Base-by-base conservation (phyloP, 2,113 vertebrate genomes). In the Coregonus clupeaformis region DNA sequence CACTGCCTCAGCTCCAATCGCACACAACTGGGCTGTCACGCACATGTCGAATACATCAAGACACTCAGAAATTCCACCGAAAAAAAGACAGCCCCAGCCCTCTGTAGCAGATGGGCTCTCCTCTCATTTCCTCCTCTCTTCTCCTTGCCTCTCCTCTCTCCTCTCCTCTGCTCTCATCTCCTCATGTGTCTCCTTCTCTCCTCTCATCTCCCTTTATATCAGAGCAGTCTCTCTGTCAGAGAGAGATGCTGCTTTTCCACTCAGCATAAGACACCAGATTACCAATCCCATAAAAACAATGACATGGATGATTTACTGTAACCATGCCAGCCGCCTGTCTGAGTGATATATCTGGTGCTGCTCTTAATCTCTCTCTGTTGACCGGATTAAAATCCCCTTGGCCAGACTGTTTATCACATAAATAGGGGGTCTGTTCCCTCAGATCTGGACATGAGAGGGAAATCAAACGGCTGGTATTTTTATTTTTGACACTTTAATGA, bases 11-110 rank as follows among this genome's bases (percentile, higher is more conserved):
- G 86, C 90, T 90, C 91, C 86, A 87, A 90, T 93, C 90, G 86
- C 91, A 89, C 80, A 88, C 90, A 87, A 91, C 88, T 79, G 75
- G 86, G 87, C 93, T 93, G 94, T 95, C 95, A 96, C 89, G 83
- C 89, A 87, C 78, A 84, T 95, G 95, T 95, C 95, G 95, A 94
- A 96, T 93, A 87, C 91, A 94, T 94, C 96, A 95, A 94, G 90
- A 88, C 81, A 74, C 89, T 95, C 92, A 91, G 90, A 94, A 93
- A 95, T 95, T 94, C 90, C 93, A 91, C 91, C 90, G 84, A 82
- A 82, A 91, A 73, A 77, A 65, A 81, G 86, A 74, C 89, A 86
- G 83, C 83, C 79, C 74, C 79, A 80, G 87, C 85, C 85, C 79
- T 88, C 83, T 90, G 80, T 77, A 87, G 86, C 84, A 89, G 86